These are phyloP conservation scores for Myzus persicae DNA, from an alignment of 1,140 invertebrate species.

Conservation along the genomic window DNA sequence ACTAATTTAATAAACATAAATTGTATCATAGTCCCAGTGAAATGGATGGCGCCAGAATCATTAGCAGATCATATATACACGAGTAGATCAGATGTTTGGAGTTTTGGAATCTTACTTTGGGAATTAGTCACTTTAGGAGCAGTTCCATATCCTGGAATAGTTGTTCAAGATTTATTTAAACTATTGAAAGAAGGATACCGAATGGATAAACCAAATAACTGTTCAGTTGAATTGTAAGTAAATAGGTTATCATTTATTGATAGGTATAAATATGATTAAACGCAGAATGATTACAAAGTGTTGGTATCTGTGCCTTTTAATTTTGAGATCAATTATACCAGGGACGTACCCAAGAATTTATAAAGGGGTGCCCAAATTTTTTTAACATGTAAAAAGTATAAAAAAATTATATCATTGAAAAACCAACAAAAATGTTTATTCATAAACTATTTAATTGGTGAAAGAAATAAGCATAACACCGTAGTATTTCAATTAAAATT, in stretches of 20 bases:
- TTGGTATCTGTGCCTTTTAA: too few species aligned
- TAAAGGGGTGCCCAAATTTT: too few species aligned
- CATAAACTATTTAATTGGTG: too few species aligned
- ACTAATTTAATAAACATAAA: not conserved
- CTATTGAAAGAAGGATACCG: constrained; percentile 80
- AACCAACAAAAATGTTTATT: too few species aligned
- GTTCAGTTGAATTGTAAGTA: constrained; percentile 80
- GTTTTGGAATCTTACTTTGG: constrained; percentile 95
- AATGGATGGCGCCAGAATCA: constrained; percentile 96
- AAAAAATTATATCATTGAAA: too few species aligned
- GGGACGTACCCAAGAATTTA: too few species aligned
- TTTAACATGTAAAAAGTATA: too few species aligned
- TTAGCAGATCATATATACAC: constrained; percentile 94
- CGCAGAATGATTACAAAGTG: too few species aligned
- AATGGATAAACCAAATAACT: constrained; percentile 84
- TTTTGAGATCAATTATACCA: too few species aligned
- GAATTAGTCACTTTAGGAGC: constrained; percentile 97
- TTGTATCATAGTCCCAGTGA: constrained; percentile 70
- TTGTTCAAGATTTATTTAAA: constrained; percentile 80
- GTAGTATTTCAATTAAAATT: too few species aligned
- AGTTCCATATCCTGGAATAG: constrained; percentile 92
- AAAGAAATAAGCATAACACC: too few species aligned
- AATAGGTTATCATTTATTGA: not conserved
- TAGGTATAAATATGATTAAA: too few species aligned
- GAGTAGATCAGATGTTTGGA: constrained; percentile 93